These are phyloP conservation scores for Thecophora atra DNA, from an alignment of 2,888 invertebrate species.

Conservation along the genomic window DNA sequence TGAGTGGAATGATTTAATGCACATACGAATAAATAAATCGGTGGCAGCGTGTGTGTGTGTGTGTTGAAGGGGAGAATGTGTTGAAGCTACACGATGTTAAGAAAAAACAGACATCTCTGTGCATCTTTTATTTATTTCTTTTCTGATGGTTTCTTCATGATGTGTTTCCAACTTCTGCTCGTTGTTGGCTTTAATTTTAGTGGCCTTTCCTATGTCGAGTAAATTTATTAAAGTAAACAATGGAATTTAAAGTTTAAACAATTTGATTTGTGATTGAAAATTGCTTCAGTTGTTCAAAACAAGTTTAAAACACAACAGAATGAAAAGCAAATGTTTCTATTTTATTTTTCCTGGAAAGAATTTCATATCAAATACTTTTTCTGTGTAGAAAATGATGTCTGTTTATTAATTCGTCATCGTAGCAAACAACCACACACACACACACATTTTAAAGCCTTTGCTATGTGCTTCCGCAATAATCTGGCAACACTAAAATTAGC, in stretches of 20 bases:
- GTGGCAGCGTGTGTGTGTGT: too few species aligned
- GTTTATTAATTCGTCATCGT: too few species aligned
- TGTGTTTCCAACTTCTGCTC: background rate
- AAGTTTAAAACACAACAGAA: too few species aligned
- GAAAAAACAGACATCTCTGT: constrained; percentile 1
- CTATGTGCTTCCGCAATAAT: background rate
- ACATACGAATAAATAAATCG: background rate
- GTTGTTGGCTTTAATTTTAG: constrained; percentile 15
- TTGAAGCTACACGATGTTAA: constrained; percentile 21
- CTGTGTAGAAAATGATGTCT: too few species aligned
- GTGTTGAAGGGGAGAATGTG: background rate
- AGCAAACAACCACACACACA: too few species aligned
- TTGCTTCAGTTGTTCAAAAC: background rate
- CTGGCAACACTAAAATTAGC: constrained; percentile 10
- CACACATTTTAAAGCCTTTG: too few species aligned
- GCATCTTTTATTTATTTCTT: constrained; percentile 3
- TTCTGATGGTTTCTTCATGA: background rate
- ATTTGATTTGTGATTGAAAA: background rate
- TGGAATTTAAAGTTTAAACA: background rate
- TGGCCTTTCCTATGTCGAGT: constrained; percentile 9
- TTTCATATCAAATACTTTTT: too few species aligned
- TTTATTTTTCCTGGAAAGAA: too few species aligned
- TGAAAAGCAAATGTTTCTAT: too few species aligned
- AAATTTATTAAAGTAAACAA: constrained; percentile 26
- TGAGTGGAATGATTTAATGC: constrained; percentile 2